Evolutionary conservation across 2,888 invertebrate genomes (phyloP).

Genomic region (Harpagoxenus sublaevis): DNA sequence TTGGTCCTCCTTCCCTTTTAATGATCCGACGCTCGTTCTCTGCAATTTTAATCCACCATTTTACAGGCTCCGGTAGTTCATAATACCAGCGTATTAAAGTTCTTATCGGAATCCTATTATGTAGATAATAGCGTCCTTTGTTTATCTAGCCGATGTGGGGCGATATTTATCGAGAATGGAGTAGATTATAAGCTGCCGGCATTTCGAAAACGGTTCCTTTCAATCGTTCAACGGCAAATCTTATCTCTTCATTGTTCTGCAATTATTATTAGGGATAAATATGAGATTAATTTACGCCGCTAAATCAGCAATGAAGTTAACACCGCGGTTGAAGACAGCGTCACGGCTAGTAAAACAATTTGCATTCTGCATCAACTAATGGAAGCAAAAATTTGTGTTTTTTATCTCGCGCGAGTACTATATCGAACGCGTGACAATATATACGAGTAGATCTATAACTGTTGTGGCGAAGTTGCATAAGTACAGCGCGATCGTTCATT

Average conservation of each 20-base stretch:
- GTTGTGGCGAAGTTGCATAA: slow-evolving; percentile 15
- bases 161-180: slow-evolving; percentile 35
- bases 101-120: slow-evolving; percentile 79
- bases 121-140: slow-evolving; percentile 76
- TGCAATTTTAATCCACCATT: slow-evolving; percentile 33
- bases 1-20: neutral
- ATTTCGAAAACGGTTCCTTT: neutral
- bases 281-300: neutral
- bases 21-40: neutral
- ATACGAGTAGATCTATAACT: neutral
- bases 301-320: neutral
- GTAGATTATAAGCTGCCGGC: neutral
- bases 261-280: slow-evolving; percentile 3
- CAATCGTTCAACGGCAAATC: neutral
- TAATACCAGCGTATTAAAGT: slow-evolving; percentile 73
- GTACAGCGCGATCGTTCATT: slow-evolving; percentile 5
- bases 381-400: neutral
- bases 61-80: slow-evolving; percentile 61
- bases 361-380: neutral
- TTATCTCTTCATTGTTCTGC: neutral
- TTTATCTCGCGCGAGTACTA: slow-evolving; percentile 1
- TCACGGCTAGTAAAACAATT: neutral
- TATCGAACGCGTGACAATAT: neutral
- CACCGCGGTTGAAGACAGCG: neutral
- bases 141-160: slow-evolving; percentile 65